Base-by-base conservation (phyloP, 2,888 invertebrate species). In the Blomia tropicalis region DNA sequence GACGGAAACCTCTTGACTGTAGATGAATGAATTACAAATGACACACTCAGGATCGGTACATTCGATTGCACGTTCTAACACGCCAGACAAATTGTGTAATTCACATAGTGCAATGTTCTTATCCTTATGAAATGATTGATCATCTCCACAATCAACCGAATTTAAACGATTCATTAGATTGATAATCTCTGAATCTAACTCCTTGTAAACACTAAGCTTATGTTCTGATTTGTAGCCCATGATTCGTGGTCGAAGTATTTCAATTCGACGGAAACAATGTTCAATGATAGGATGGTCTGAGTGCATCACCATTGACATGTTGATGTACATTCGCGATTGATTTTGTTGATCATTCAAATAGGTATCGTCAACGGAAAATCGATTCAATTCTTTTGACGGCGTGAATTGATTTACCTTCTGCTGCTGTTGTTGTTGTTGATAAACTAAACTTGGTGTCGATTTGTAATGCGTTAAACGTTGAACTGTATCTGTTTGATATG, bases 241-340 rank as follows among this genome's bases (percentile, higher is more conserved):
- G n/a, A 56, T 56, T 27, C 2, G 56, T n/a, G 56, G 56, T 31
- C 56, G 56, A 19, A 56, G 29, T 22, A 29, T 27, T 56, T 56
- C 56, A 30, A 56, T 56, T 31, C 56, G 56, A 19, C 56, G 56
- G 25, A 56, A 56, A 36, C 56, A 56, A 36, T 56, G 56, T 56
- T 56, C 56, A 56, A 56, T 56, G 31, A 56, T 25, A n/a, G 56
- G 56, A 25, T 56, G 56, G 25, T 56, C 56, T 2, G 56, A 56
- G 29, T 27, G 56, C 29, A 56, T 29, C 19, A 23, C 29, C 29
- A 29, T 27, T 22, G 56, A 56, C 56, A 56, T 56, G 29, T 56
- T 56, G 25, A 56, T 56, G 29, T 56, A 56, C 25, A 56, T 47
- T 47, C 51, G 7, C 51, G 51, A 47, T n/a, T 47, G 51, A 47